Percentiles rank a stretch among this genome's conserved stretches.
Evolutionary conservation across 2,888 invertebrate genomes (phyloP).

Genomic region (Carterocephalus palaemon): DNA sequence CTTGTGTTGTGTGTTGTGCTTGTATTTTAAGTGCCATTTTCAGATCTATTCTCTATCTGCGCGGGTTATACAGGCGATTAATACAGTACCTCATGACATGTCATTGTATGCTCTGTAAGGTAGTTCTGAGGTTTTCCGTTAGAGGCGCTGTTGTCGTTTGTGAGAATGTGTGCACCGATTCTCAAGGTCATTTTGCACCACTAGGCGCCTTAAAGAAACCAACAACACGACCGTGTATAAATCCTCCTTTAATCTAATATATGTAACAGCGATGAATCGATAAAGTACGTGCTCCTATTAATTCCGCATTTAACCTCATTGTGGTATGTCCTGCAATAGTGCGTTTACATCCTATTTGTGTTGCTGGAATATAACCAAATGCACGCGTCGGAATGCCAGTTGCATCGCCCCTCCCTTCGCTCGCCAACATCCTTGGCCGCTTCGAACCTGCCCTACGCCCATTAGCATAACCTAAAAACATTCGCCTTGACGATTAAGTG

Average conservation of each 20-base stretch:
- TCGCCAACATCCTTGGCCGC: constrained; percentile 36
- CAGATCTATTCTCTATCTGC: no score
- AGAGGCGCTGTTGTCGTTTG: no score
- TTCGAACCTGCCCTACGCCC: constrained; percentile 32
- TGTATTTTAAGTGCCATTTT: no score
- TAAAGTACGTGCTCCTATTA: constrained; percentile 23
- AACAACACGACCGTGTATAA: background rate
- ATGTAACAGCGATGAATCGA: constrained; percentile 21
- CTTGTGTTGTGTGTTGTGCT: no score
- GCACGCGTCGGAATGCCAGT: constrained; percentile 22
- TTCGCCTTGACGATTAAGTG: constrained; percentile 16
- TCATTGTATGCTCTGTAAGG: no score
- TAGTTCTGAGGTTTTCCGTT: no score
- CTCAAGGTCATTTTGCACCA: background rate
- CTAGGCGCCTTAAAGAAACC: constrained; percentile 1
- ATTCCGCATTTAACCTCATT: constrained; percentile 19
- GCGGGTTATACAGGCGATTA: no score
- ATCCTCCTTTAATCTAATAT: constrained; percentile 13
- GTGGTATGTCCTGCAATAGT: constrained; percentile 19
- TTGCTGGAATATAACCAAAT: constrained; percentile 21
- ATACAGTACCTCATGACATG: no score
- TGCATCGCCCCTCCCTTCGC: constrained; percentile 31
- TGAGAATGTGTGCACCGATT: background rate
- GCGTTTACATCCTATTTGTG: constrained; percentile 23
- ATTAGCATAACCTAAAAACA: constrained; percentile 32